Percentiles rank a stretch among this genome's conserved stretches.
Evolutionary conservation across 2,113 vertebrate species (phyloP).

Genomic region (Elanoides forficatus): DNA sequence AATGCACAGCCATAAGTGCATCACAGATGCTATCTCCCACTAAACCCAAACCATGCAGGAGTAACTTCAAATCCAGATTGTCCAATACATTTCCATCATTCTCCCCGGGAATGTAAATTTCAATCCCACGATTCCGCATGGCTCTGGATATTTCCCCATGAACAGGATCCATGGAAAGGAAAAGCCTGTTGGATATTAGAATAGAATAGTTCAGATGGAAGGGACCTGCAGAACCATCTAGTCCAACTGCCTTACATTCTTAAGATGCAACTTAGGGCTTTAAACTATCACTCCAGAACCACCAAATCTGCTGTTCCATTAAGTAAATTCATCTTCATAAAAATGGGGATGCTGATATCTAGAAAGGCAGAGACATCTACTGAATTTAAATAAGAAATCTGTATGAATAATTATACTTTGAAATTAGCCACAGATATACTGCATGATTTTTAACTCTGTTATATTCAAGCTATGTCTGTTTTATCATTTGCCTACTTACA

Average conservation of each 20-base stretch:
- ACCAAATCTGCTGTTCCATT: neutral
- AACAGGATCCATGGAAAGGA: conserved; percentile 93
- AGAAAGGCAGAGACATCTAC: neutral
- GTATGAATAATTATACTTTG: neutral
- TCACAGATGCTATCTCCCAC: conserved; percentile 86
- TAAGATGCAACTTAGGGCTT: neutral
- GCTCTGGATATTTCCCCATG: conserved; percentile 97
- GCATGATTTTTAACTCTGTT: neutral
- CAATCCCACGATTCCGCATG: conserved; percentile 96
- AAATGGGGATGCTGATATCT: neutral
- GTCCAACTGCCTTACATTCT: neutral
- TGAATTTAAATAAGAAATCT: neutral
- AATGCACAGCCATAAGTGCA: conserved; percentile 83
- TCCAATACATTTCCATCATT: conserved; percentile 76
- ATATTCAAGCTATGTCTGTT: neutral
- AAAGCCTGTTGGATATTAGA: conserved; percentile 77
- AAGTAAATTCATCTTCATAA: neutral
- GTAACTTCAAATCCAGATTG: conserved; percentile 83
- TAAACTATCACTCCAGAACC: neutral
- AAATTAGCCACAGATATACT: neutral
- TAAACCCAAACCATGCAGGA: conserved; percentile 87
- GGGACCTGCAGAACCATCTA: neutral
- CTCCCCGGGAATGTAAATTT: conserved; percentile 89
- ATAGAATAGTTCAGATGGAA: neutral
- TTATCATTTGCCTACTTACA: neutral